phyloP scores from a whole-genome alignment of 2,113 vertebrate species.

The Perccottus glenii region DNA sequence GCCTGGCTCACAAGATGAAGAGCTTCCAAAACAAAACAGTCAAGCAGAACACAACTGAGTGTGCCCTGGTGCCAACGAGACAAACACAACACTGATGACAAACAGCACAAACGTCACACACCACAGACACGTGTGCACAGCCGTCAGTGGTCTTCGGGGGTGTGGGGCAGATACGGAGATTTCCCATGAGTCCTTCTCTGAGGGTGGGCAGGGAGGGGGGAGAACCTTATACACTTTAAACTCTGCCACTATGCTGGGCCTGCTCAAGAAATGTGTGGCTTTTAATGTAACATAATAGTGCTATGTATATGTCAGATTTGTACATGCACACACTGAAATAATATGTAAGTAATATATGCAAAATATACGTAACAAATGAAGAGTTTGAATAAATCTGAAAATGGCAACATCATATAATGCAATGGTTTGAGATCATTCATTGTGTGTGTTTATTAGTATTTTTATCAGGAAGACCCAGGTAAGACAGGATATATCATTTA shows the following conservation, averaged over 20 bases:
- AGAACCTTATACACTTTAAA: conserved; percentile 1
- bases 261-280: background rate
- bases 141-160: conserved; percentile 63
- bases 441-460: too few species aligned
- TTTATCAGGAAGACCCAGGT: too few species aligned
- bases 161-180: conserved; percentile 82
- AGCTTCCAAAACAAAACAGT: conserved; percentile 27
- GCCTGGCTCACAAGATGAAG: conserved; percentile 17
- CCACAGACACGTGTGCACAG: conserved; percentile 42
- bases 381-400: too few species aligned
- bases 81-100: conserved; percentile 45
- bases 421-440: too few species aligned
- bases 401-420: too few species aligned
- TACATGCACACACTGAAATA: too few species aligned
- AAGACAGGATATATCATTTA: too few species aligned
- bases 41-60: conserved; percentile 36
- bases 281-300: too few species aligned
- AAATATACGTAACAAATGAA: too few species aligned
- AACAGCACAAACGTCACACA: conserved; percentile 34
- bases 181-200: conserved; percentile 72
- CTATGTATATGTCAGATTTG: too few species aligned
- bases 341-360: too few species aligned
- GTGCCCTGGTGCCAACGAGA: conserved; percentile 42
- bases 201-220: conserved; percentile 38
- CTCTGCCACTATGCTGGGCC: background rate